Evolutionary conservation across 2,888 invertebrate species (phyloP), one percentile per base, ranked within the genome.

Genomic region (Torymus aiolomorphi): DNA sequence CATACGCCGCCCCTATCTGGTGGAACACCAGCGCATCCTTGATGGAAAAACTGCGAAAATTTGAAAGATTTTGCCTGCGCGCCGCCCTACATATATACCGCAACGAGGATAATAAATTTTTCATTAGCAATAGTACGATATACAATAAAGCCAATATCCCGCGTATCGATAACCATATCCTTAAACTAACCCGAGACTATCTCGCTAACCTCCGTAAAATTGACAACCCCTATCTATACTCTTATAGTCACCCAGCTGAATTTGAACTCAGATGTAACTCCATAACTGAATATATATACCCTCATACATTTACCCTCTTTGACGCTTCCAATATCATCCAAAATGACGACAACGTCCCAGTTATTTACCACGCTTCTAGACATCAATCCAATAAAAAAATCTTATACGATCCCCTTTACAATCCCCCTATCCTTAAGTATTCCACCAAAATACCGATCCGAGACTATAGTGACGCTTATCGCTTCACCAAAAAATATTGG

Each of bases 41-140:
- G 1, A 69, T 74, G 56, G 74, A 78, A 69, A 66, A 61, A 18
- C 16, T 73, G 2, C 31, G 69, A 57, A 56, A 51, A 56, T 78
- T 78, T 18, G 62, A 78, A 51, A 31, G 78, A 18, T n/a, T 1
- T 0, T 78, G 78, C 61, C 51, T 78, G 0, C 2, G 71, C n/a
- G n/a, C n/a, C n/a, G n/a, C n/a, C n/a, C n/a, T n/a, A 63, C 24
- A 61, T 59, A 57, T n/a, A 16, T 11, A 24, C 2, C 5, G 16
- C n/a, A n/a, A n/a, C n/a, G n/a, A n/a, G n/a, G n/a, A 67, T 8
- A 59, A 31, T 14, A 67, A 59, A 67, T 49, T n/a, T 11, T 31
- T 75, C 12, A 59, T 3, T 11, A 75, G 59, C 16, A 66, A 59
- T 57, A n/a, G n/a, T 10, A 16, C n/a, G n/a, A n/a, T 75, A 1